These are phyloP conservation scores for Galendromus occidentalis DNA, from an alignment of 1,140 invertebrate species.

Conservation along the genomic window DNA sequence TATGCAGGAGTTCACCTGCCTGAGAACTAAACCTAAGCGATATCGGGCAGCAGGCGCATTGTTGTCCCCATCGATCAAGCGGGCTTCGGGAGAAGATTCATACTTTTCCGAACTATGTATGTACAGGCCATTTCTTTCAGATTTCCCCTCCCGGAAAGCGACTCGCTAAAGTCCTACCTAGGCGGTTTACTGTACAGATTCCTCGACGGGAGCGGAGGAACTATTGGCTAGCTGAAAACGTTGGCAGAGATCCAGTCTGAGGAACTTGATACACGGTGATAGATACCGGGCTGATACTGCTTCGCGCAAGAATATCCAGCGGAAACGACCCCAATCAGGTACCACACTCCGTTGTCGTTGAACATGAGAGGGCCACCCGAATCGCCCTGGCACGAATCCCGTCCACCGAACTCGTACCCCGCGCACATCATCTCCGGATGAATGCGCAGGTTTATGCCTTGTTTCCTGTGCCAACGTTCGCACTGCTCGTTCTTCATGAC, in stretches of 20 bases:
- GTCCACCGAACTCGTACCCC: constrained; percentile 70
- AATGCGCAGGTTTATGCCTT: constrained; percentile 68
- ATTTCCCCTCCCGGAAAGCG: too few relatives aligned
- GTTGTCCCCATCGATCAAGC: too few relatives aligned
- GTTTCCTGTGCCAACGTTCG: constrained; percentile 42
- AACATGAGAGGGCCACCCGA: constrained; percentile 60
- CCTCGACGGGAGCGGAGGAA: not conserved
- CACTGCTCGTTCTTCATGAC: constrained; percentile 36
- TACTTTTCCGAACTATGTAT: too few relatives aligned
- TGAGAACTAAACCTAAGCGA: too few relatives aligned
- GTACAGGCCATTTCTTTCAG: too few relatives aligned
- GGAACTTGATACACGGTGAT: constrained; percentile 74
- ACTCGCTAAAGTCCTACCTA: too few relatives aligned
- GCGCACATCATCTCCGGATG: constrained; percentile 94
- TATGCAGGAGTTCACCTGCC: too few relatives aligned
- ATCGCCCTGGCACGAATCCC: constrained; percentile 48
- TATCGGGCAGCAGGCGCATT: too few relatives aligned
- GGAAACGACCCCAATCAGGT: constrained; percentile 59
- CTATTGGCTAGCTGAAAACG: constrained; percentile 17
- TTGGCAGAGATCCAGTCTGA: constrained; percentile 66
- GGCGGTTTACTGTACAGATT: too few relatives aligned
- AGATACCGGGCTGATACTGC: constrained; percentile 69
- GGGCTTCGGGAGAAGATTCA: too few relatives aligned
- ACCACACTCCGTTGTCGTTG: constrained; percentile 40
- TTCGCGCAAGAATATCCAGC: constrained; percentile 66